Evolutionary conservation across 2,113 vertebrate species (phyloP).

Genomic region (Ammodytes marinus): DNA sequence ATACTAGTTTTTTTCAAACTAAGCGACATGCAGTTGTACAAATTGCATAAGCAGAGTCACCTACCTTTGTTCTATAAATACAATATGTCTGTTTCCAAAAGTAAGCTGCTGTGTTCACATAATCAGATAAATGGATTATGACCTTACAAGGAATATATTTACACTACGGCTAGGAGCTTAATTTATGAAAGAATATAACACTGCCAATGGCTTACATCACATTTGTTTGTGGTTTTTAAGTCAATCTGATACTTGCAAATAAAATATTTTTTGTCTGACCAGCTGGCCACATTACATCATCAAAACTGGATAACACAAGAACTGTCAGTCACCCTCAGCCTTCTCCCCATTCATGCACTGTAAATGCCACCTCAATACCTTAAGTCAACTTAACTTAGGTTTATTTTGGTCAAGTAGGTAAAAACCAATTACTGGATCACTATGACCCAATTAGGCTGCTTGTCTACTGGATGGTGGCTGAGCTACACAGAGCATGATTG

Average conservation of each 20-base stretch:
- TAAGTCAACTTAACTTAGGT: conserved; percentile 38
- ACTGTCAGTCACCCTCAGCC: background rate
- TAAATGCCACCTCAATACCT: conserved; percentile 44
- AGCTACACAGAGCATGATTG: conserved; percentile 6
- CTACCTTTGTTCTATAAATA: conserved; percentile 36
- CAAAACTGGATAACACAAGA: conserved; percentile 4
- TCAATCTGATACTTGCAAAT: conserved; percentile 14
- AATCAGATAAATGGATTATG: conserved; percentile 58
- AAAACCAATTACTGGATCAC: conserved; percentile 78
- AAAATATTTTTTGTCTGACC: conserved; percentile 39
- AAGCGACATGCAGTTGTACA: conserved; percentile 5
- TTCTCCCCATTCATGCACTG: background rate
- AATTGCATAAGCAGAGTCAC: conserved; percentile 39
- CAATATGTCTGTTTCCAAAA: conserved; percentile 11
- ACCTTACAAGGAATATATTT: conserved; percentile 52
- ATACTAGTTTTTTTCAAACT: conserved; percentile 24
- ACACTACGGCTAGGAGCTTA: conserved; percentile 34
- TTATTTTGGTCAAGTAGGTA: conserved; percentile 66
- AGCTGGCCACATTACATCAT: conserved; percentile 29
- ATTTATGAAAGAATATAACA: conserved; percentile 26
- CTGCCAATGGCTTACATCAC: conserved; percentile 19
- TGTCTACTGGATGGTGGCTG: conserved; percentile 6
- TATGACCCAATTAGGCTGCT: conserved; percentile 66
- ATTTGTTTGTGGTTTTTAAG: conserved; percentile 42
- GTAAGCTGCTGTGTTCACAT: conserved; percentile 7